Evolutionary conservation across 2,888 invertebrate genomes (phyloP).

Genomic region (Rhyacophila evoluta): DNA sequence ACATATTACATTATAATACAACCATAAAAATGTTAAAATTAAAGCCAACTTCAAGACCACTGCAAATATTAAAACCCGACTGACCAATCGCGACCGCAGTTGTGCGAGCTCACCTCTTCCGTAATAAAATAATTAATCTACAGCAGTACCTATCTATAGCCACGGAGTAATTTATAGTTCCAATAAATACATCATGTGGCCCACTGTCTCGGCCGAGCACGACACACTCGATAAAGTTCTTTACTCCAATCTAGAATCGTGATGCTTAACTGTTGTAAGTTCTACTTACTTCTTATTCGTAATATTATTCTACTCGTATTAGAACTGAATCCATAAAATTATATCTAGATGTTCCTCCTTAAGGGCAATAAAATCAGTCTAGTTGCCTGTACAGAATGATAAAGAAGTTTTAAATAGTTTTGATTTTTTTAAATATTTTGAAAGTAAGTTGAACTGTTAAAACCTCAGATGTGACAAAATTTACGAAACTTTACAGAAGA

Average conservation of each 20-base stretch:
- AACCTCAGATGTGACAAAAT: no score
- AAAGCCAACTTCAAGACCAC: background rate
- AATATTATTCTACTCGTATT: background rate
- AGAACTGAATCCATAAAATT: background rate
- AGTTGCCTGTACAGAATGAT: no score
- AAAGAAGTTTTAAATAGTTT: no score
- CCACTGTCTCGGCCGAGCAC: slow-evolving; percentile 30
- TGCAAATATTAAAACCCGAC: background rate
- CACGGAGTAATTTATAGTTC: slow-evolving; percentile 30
- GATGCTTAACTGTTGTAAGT: slow-evolving; percentile 23
- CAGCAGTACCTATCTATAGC: background rate
- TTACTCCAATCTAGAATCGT: slow-evolving; percentile 33
- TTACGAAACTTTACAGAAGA: no score
- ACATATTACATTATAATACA: no score
- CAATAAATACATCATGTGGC: slow-evolving; percentile 40
- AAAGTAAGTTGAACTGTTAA: no score
- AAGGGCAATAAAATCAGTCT: background rate
- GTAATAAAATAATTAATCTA: slow-evolving; percentile 28
- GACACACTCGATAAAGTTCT: slow-evolving; percentile 31
- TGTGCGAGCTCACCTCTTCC: background rate
- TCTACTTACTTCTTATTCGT: background rate
- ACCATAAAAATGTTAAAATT: slow-evolving; percentile 6
- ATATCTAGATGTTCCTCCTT: background rate
- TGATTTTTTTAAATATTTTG: no score
- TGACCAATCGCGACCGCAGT: background rate